Evolutionary conservation across 1,140 invertebrate genomes (phyloP).

Genomic region (Diplogasteroides magnus): DNA sequence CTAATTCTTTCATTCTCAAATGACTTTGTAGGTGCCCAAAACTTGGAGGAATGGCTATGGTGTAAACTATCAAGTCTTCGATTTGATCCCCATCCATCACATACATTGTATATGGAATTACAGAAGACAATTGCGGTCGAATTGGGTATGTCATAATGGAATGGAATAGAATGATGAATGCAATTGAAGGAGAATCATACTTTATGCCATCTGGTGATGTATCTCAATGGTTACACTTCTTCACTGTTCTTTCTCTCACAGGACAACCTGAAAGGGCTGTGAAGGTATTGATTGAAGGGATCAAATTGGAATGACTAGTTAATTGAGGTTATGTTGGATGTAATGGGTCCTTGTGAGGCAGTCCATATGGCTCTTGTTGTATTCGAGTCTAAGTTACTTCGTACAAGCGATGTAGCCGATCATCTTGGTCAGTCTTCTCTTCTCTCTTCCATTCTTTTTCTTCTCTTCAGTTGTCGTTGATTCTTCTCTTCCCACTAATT

Average conservation of each 20-base stretch:
- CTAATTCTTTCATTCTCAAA: too few species aligned
- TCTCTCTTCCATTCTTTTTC: constrained; percentile 11
- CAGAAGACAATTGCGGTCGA: constrained; percentile 44
- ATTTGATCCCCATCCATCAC: constrained; percentile 29
- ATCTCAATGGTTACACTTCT: constrained; percentile 37
- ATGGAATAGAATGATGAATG: too few species aligned
- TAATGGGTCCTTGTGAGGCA: constrained; percentile 20
- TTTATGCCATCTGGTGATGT: constrained; percentile 37
- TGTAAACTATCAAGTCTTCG: constrained; percentile 37
- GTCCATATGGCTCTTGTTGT: constrained; percentile 45
- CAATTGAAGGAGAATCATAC: constrained; percentile 49
- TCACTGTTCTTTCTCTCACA: constrained; percentile 47
- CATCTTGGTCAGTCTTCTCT: constrained; percentile 27
- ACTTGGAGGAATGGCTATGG: constrained; percentile 46
- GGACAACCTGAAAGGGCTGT: constrained; percentile 50
- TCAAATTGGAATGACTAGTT: neutral
- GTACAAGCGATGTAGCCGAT: constrained; percentile 28
- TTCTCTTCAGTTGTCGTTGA: constrained; percentile 42
- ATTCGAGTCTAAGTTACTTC: constrained; percentile 35
- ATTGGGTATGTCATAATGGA: constrained; percentile 36
- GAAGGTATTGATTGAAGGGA: constrained; percentile 12
- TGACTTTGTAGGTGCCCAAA: neutral
- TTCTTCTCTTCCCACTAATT: neutral
- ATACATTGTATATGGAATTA: constrained; percentile 36
- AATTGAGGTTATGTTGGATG: constrained; percentile 19